These are phyloP conservation scores for Pseudachorutes palmiensis DNA, from an alignment of 1,140 invertebrate genomes.

Conservation along the genomic window DNA sequence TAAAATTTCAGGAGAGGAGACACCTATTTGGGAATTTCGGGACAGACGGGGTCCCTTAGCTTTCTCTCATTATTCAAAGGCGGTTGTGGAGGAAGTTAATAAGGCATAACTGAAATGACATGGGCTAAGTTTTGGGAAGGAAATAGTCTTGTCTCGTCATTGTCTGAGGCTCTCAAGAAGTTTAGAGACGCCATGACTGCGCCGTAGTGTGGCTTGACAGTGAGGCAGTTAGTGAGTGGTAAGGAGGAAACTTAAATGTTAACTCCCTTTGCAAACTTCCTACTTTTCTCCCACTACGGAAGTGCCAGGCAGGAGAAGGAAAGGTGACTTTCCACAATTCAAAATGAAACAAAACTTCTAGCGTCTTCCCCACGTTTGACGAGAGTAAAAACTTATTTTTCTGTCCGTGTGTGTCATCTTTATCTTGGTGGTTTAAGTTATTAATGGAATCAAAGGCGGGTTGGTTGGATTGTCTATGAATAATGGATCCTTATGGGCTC, in stretches of 20 bases:
- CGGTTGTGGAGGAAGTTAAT: constrained; percentile 9
- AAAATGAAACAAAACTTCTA: neutral
- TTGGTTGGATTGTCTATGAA: neutral
- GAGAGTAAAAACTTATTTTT: neutral
- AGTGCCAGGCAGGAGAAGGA: neutral
- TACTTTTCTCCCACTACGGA: neutral
- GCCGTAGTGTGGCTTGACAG: neutral
- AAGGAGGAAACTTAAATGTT: constrained; percentile 7
- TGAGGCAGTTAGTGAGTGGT: neutral
- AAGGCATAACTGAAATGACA: constrained; percentile 13
- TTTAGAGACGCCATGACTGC: neutral
- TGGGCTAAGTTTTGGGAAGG: neutral
- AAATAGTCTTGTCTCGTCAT: neutral
- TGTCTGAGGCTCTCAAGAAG: neutral
- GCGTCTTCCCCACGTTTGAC: neutral
- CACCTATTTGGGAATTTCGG: no score
- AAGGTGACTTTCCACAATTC: neutral
- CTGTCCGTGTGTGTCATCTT: neutral
- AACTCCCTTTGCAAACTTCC: neutral
- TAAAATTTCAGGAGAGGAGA: no score
- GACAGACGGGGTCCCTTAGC: no score
- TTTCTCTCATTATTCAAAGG: no score
- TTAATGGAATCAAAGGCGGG: neutral
- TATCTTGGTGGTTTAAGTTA: neutral
- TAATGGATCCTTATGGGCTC: neutral